A percentile compares a stretch with the other conserved stretches of the same genome.
These are phyloP conservation scores for Nomada flava DNA, from an alignment of 2,888 invertebrate genomes.

Conservation along the genomic window DNA sequence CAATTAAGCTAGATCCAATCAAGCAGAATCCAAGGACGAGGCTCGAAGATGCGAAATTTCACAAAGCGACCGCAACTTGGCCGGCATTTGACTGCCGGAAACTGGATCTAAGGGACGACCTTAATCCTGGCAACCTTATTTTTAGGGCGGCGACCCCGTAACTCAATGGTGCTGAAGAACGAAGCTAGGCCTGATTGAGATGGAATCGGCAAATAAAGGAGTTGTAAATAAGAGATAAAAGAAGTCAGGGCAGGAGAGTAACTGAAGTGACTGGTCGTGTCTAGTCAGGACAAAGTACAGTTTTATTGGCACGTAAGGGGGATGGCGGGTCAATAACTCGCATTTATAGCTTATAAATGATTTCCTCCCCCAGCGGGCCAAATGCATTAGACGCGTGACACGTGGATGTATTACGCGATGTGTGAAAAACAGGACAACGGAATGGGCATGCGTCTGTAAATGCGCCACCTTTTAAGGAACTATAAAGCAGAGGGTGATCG, in stretches of 20 bases:
- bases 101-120: constrained; percentile 23
- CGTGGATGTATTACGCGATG: constrained; percentile 52
- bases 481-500: constrained; percentile 70
- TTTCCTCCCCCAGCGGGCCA: constrained; percentile 81
- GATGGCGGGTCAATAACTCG: constrained; percentile 80
- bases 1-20: constrained; percentile 3
- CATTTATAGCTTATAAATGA: constrained; percentile 84
- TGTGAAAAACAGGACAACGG: constrained; percentile 53
- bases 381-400: constrained; percentile 80
- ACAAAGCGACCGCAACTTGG: constrained; percentile 1
- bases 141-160: constrained; percentile 54
- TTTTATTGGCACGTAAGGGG: constrained; percentile 82
- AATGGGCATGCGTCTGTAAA: constrained; percentile 50
- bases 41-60: constrained; percentile 3
- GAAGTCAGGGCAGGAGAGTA: constrained; percentile 67
- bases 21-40: not conserved
- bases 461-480: constrained; percentile 77
- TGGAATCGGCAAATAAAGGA: constrained; percentile 84
- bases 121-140: constrained; percentile 58
- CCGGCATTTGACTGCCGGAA: constrained; percentile 16
- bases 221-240: constrained; percentile 84
- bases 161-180: constrained; percentile 37
- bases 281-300: constrained; percentile 79
- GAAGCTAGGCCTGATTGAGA: constrained; percentile 81
- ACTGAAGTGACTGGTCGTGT: constrained; percentile 82